phyloP scores from a whole-genome alignment of 2,888 invertebrate species.

The Nephrotoma guestfalica region DNA sequence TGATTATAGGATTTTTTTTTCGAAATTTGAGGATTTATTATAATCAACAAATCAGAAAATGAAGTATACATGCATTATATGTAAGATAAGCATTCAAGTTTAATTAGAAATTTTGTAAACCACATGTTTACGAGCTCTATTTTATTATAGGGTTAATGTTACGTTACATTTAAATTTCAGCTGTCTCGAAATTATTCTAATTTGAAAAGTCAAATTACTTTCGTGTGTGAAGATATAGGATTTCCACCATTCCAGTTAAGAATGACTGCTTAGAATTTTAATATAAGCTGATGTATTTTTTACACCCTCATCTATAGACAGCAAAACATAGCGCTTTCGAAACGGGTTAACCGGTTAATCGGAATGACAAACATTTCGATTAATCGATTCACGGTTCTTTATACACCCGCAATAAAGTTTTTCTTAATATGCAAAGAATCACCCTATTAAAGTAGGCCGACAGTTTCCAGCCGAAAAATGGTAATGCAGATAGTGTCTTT shows the following conservation, averaged over 20 bases:
- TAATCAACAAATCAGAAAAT: neutral
- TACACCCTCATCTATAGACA: too few relatives aligned
- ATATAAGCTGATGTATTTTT: too few relatives aligned
- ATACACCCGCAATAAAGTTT: too few relatives aligned
- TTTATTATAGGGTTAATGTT: neutral
- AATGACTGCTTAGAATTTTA: too few relatives aligned
- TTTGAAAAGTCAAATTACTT: neutral
- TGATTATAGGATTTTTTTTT: neutral
- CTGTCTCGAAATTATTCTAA: neutral
- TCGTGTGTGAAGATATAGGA: neutral
- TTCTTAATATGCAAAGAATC: too few relatives aligned
- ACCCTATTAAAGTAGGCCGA: too few relatives aligned
- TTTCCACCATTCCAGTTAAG: neutral
- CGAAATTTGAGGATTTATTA: neutral
- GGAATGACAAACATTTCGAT: too few relatives aligned
- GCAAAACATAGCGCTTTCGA: too few relatives aligned
- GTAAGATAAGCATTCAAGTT: neutral
- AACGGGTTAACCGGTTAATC: too few relatives aligned
- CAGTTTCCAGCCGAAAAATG: too few relatives aligned
- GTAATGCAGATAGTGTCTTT: too few relatives aligned
- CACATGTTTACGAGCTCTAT: neutral
- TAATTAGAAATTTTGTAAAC: neutral
- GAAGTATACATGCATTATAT: neutral
- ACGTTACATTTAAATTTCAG: neutral
- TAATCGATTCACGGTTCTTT: too few relatives aligned